A percentile compares a stretch with the other conserved stretches of the same genome.
Conservation (phyloP, 2,888 invertebrate genomes). For the Rambutsinella grinnellia region DNA sequence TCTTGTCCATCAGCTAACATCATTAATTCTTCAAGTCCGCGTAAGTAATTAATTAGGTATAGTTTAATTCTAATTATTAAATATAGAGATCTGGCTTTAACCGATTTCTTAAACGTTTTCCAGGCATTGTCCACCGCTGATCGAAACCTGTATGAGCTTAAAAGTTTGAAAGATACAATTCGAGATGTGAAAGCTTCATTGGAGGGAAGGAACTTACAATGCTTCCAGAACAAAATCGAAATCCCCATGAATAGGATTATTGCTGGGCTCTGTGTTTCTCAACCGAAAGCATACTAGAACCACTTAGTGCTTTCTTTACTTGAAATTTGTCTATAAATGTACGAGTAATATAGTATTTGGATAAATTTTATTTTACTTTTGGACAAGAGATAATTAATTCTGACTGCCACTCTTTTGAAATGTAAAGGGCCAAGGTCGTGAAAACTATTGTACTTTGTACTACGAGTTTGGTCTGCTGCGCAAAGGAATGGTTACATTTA, state of each 20-base stretch:
- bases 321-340: neutral
- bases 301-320: neutral
- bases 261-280: conserved; percentile 73
- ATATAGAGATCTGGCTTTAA: neutral
- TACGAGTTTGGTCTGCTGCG: no score
- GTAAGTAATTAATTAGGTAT: conserved; percentile 43
- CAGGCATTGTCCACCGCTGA: conserved; percentile 81
- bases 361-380: no score
- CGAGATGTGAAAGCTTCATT: conserved; percentile 87
- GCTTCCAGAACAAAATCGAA: conserved; percentile 90
- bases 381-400: no score
- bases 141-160: conserved; percentile 90
- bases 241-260: conserved; percentile 92
- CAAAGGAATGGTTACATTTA: no score
- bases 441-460: no score
- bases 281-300: conserved; percentile 45
- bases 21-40: conserved; percentile 89
- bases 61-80: conserved; percentile 2
- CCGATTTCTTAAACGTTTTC: neutral
- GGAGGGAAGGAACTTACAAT: conserved; percentile 79
- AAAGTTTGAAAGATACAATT: conserved; percentile 91
- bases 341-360: no score
- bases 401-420: no score
- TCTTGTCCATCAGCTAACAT: conserved; percentile 88
- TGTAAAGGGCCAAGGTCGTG: no score